Base-by-base conservation (phyloP, 2,797 vertebrate genomes). In the Myripristis jacobus region DNA sequence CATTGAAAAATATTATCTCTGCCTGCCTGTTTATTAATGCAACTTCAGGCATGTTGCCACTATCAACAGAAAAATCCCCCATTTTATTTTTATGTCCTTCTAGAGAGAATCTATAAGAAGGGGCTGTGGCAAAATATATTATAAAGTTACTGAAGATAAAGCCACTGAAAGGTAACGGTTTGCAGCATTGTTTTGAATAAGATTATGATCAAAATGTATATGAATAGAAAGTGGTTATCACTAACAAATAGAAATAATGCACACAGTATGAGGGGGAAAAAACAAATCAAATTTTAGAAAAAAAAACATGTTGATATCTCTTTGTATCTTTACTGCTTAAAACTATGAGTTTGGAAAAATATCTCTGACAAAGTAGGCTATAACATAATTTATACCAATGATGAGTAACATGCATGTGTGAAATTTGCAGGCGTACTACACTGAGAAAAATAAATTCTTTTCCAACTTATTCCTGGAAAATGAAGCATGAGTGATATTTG, bases 1-100 rank as follows among this genome's bases (percentile, higher is more conserved):
- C 90, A 91, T 91, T 94, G 94, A 94, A 95, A 96, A 95, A 94
- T 92, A 94, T 93, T 93, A 93, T 93, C 90, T 82, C 82, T 66
- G 62, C n/a, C 79, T 89, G 78, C 91, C 92, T 94, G 92, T 93
- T 92, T 93, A 90, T 92, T 92, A 91, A 92, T 92, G 85, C 77
- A 88, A 87, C 87, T 87, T 89, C 75, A 91, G 89, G 86, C 78
- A 85, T 81, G 84, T 83, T 70, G 85, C 71, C 70, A 71, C 84
- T 87, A 89, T 90, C 88, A 90, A 79, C 79, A 71, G 83, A 82
- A 80, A 87, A 88, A 89, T 75, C 53, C 79, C 44, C 25, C 66
- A 74, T 88, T 87, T 86, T 82, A 69, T 86, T 77, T 88, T 75
- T 54, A 62, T 74, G 73, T 82, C 22, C n/a, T 66, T 66, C 38